Conservation (phyloP, 1,140 invertebrate species). For the Pseudobourletiella spinata region DNA sequence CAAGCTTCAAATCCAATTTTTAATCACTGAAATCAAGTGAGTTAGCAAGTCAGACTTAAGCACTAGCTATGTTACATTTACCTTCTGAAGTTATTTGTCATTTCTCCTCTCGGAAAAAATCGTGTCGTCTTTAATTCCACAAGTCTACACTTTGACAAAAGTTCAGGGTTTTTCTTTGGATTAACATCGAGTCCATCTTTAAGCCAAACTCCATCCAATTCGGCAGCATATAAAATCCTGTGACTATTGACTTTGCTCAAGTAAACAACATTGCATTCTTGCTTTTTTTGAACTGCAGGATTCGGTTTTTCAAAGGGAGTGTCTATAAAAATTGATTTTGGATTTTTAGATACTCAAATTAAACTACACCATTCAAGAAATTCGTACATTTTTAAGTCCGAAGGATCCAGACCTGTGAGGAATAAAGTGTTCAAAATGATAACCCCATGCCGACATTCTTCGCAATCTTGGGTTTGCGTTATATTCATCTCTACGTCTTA, state of each 20-base stretch:
- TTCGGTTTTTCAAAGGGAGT: constrained; percentile 18
- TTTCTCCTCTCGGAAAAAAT: constrained; percentile 17
- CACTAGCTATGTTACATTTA: too few species aligned
- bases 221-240: constrained; percentile 26
- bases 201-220: constrained; percentile 30
- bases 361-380: too few species aligned
- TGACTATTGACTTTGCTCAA: constrained; percentile 22
- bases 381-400: too few species aligned
- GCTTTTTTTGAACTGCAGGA: constrained; percentile 1
- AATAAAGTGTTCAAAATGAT: constrained; percentile 33
- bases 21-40: neutral
- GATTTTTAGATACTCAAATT: constrained; percentile 1
- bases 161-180: constrained; percentile 25
- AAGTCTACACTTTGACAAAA: constrained; percentile 11
- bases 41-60: too few species aligned
- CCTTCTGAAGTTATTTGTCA: constrained; percentile 28
- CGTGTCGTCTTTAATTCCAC: constrained; percentile 33
- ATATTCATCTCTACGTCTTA: constrained; percentile 16
- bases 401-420: constrained; percentile 33
- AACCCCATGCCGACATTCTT: constrained; percentile 23
- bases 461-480: constrained; percentile 8
- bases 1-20: neutral
- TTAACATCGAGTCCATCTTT: constrained; percentile 18
- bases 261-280: constrained; percentile 34
- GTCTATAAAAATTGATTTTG: constrained; percentile 18